A percentile compares a stretch with the other conserved stretches of the same genome.
Conservation (phyloP, 2,888 invertebrate species). For the Ectropis crepuscularia region DNA sequence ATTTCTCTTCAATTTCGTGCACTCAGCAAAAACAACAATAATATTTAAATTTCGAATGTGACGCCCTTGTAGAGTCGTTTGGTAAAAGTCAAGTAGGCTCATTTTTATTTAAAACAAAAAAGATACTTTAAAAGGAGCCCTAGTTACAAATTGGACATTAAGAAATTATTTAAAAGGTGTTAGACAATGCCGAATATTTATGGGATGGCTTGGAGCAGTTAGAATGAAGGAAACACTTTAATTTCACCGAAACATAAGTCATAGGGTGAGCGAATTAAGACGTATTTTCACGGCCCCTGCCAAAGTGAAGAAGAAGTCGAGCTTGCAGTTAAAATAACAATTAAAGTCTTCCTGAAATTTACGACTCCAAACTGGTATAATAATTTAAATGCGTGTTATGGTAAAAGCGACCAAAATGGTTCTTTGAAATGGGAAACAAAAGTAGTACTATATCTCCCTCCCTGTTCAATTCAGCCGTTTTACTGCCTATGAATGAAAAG, state of each 20-base stretch:
- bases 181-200: conserved; percentile 58
- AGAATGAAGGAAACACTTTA: conserved; percentile 58
- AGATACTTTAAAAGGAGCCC: conserved; percentile 22
- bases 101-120: conserved; percentile 27
- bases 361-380: conserved; percentile 82
- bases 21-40: conserved; percentile 82
- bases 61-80: conserved; percentile 61
- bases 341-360: conserved; percentile 83
- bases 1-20: conserved; percentile 82
- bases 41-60: conserved; percentile 79
- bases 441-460: conserved; percentile 71
- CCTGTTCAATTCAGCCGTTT: conserved; percentile 68
- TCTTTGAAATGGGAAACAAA: conserved; percentile 77
- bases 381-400: conserved; percentile 76
- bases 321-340: conserved; percentile 85
- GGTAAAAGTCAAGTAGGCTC: conserved; percentile 28
- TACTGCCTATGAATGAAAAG: conserved; percentile 57
- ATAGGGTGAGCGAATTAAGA: conserved; percentile 81
- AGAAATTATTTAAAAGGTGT: conserved; percentile 50
- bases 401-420: conserved; percentile 72
- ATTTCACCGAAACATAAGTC: conserved; percentile 78
- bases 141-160: conserved; percentile 35
- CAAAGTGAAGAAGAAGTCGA: conserved; percentile 72
- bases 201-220: conserved; percentile 49
- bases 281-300: conserved; percentile 76